Evolutionary conservation across 1,140 invertebrate genomes (phyloP).

Genomic region (Oryctes rhinoceros): DNA sequence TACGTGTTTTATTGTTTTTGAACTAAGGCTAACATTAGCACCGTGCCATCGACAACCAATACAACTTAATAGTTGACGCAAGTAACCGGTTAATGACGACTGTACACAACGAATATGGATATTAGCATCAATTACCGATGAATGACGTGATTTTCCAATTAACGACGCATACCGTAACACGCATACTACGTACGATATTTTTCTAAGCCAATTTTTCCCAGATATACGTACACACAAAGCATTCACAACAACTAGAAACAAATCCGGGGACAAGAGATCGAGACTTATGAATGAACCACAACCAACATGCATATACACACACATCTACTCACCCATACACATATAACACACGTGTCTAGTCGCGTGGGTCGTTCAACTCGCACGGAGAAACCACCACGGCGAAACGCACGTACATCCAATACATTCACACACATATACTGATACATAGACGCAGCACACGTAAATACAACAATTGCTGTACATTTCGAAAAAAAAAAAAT

Average conservation of each 20-base stretch:
- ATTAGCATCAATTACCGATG: too few species aligned
- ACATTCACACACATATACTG: too few species aligned
- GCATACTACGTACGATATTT: too few species aligned
- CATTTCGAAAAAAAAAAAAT: slow-evolving; percentile 17
- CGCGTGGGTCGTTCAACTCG: slow-evolving; percentile 12
- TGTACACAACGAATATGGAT: too few species aligned
- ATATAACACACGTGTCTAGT: slow-evolving; percentile 8
- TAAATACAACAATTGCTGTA: slow-evolving; percentile 22
- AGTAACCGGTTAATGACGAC: too few species aligned
- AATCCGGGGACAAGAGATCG: slow-evolving; percentile 11
- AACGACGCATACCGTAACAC: too few species aligned
- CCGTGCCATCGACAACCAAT: too few species aligned
- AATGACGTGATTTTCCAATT: too few species aligned
- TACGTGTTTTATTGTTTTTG: too few species aligned
- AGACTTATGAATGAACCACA: slow-evolving; percentile 18
- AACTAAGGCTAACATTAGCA: too few species aligned
- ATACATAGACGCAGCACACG: neutral
- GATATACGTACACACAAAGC: slow-evolving; percentile 13
- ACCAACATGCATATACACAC: slow-evolving; percentile 12
- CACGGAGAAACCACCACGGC: slow-evolving; percentile 12
- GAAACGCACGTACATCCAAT: neutral
- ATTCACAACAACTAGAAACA: slow-evolving; percentile 18
- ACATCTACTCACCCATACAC: slow-evolving; percentile 5
- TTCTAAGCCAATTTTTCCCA: neutral
- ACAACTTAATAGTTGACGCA: too few species aligned